Percentiles rank a stretch among this genome's conserved stretches.
Conservation (phyloP, 2,113 vertebrate genomes). For the Boulengerochromis microlepis region DNA sequence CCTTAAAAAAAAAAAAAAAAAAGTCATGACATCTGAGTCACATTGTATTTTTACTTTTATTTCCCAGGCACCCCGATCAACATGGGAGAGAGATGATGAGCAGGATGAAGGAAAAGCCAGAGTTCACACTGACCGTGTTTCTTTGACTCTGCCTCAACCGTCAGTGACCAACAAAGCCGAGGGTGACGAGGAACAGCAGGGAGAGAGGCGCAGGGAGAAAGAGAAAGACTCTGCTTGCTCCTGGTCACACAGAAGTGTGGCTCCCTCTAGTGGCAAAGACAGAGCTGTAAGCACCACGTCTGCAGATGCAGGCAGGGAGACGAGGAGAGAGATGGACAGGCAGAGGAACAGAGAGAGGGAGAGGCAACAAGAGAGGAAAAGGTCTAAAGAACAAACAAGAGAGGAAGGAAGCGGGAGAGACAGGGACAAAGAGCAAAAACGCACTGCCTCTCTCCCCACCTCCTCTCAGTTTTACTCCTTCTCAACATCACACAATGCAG, state of each 20-base stretch:
- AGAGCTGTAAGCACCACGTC: background rate
- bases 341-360: conserved; percentile 2
- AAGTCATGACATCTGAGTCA: background rate
- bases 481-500: conserved; percentile 51
- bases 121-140: background rate
- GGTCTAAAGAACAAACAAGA: background rate
- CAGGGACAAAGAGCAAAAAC: background rate
- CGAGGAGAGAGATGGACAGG: conserved; percentile 23
- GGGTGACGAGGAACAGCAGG: conserved; percentile 69
- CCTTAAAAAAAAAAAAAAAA: background rate
- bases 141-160: background rate
- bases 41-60: background rate
- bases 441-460: background rate
- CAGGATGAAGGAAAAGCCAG: conserved; percentile 58
- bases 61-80: conserved; percentile 76
- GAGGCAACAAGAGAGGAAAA: background rate
- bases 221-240: conserved; percentile 27
- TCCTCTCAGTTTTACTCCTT: background rate
- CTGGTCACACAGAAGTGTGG: background rate
- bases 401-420: background rate
- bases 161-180: conserved; percentile 50
- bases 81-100: conserved; percentile 86
- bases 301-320: conserved; percentile 50
- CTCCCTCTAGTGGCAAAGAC: conserved; percentile 40
- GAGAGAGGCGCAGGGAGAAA: conserved; percentile 62